A percentile compares a stretch with the other conserved stretches of the same genome.
These are phyloP conservation scores for Belgica antarctica DNA, from an alignment of 2,888 invertebrate genomes.

Conservation along the genomic window DNA sequence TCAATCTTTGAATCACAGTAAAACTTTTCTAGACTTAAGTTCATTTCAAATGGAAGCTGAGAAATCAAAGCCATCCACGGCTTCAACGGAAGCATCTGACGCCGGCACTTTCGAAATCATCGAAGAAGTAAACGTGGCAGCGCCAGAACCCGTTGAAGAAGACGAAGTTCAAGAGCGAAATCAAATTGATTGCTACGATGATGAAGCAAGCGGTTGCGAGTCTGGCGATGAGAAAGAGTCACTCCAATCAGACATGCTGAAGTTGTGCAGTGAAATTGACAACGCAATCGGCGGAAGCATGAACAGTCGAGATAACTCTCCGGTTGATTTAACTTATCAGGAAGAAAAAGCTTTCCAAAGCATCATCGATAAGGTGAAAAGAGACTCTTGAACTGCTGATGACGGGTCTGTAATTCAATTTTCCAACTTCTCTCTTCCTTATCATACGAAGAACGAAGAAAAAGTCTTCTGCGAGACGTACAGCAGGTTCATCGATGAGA, in stretches of 20 bases:
- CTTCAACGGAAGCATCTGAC: background rate
- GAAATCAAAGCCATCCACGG: background rate
- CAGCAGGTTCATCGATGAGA: constrained; percentile 14
- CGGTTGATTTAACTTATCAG: constrained; percentile 2
- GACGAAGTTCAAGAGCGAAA: constrained; percentile 28
- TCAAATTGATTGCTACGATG: constrained; percentile 25
- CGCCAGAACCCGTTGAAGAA: background rate
- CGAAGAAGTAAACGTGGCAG: constrained; percentile 16
- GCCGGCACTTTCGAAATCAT: constrained; percentile 9
- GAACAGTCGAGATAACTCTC: background rate
- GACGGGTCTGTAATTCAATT: constrained; percentile 18
- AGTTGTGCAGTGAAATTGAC: constrained; percentile 36
- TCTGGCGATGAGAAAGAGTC: constrained; percentile 26
- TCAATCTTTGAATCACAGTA: too few relatives aligned
- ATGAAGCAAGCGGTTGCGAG: background rate
- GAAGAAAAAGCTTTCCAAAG: constrained; percentile 1
- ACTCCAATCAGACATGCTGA: constrained; percentile 8
- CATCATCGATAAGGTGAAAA: background rate
- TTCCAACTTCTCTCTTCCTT: background rate
- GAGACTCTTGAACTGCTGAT: constrained; percentile 20
- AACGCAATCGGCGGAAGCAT: background rate
- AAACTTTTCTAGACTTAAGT: background rate
- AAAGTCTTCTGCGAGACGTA: constrained; percentile 21
- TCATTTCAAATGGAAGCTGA: background rate
- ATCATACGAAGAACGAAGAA: background rate